phyloP scores from a whole-genome alignment of 2,888 invertebrate species.

The Polydrusus cervinus region DNA sequence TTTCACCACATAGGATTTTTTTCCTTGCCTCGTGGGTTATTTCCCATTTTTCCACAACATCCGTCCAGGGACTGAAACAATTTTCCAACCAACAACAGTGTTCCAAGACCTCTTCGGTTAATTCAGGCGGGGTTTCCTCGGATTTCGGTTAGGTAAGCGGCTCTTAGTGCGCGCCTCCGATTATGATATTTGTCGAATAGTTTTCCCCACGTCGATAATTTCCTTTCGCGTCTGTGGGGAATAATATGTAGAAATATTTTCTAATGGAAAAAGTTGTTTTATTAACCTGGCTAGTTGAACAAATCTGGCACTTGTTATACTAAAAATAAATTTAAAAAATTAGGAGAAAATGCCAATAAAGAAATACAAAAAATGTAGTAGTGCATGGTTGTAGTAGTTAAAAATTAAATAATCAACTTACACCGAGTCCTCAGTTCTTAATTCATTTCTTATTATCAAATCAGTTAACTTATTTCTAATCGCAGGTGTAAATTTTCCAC shows the following conservation, averaged over 20 bases:
- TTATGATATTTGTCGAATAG: constrained; percentile 7
- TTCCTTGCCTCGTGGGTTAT: background rate
- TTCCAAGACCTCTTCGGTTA: background rate
- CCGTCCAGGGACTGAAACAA: background rate
- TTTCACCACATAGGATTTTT: background rate
- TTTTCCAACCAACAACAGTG: background rate
- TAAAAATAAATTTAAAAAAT: background rate
- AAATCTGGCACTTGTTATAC: background rate
- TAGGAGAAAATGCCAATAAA: background rate
- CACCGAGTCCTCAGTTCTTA: background rate
- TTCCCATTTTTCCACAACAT: background rate
- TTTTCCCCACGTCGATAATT: constrained; percentile 5
- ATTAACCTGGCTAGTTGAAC: background rate
- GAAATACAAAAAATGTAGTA: background rate
- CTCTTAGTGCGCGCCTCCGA: constrained; percentile 6
- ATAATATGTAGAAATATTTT: constrained; percentile 4
- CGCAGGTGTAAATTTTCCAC: background rate
- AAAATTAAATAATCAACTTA: background rate
- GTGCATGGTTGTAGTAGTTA: background rate
- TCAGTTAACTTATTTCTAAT: constrained; percentile 7
- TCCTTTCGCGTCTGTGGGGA: constrained; percentile 1
- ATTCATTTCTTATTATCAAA: constrained; percentile 9
- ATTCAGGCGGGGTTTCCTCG: background rate
- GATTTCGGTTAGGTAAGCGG: background rate
- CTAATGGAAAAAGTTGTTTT: constrained; percentile 3